Evolutionary conservation across 1,140 invertebrate species (phyloP), one percentile per base, ranked within the genome.

Genomic region (Physella acuta): DNA sequence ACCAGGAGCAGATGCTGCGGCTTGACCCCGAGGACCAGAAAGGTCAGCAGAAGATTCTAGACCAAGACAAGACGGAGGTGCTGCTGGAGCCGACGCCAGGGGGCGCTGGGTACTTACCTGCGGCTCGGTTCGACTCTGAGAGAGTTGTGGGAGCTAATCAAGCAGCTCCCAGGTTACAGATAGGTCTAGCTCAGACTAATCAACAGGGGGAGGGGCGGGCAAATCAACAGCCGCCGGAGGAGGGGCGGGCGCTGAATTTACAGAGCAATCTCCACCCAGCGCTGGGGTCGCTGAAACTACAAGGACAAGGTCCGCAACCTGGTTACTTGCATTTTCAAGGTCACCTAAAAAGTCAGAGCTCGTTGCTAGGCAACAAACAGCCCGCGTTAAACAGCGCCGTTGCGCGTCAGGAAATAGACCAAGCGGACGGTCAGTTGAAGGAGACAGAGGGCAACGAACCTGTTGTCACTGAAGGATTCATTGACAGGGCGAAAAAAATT

Each of bases 391-490:
- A n/a, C n/a, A n/a, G n/a, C n/a, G n/a, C n/a, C n/a, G n/a, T n/a
- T n/a, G n/a, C n/a, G n/a, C n/a, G n/a, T n/a, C n/a, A n/a, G n/a
- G n/a, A n/a, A n/a, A n/a, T n/a, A n/a, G n/a, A n/a, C n/a, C n/a
- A n/a, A n/a, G 39, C 39, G 20, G 8, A 44, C 8, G 39, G 39
- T 44, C 39, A 44, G 20, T 44, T 8, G 39, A 44, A 44, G 20
- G 39, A 8, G 20, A 8, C 8, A 44, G 20, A 8, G 8, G 20
- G 20, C 20, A 44, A 44, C 20, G 36, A 26, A 68, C 1, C 1
- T n/a, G 1, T 59, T 4, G 28, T 34, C 26, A 30, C 66, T 26
- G 66, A 59, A 2, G 66, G 66, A 33, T 68, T 59, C 39, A 17
- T 28, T 31, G 66, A 68, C 14, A 11, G 66, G 14, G 26, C 49